Percentiles rank a stretch among this genome's conserved stretches.
These are phyloP conservation scores for mouse (Mus musculus) DNA, from an alignment of 2,113 vertebrate species.

Conservation along the genomic window DNA sequence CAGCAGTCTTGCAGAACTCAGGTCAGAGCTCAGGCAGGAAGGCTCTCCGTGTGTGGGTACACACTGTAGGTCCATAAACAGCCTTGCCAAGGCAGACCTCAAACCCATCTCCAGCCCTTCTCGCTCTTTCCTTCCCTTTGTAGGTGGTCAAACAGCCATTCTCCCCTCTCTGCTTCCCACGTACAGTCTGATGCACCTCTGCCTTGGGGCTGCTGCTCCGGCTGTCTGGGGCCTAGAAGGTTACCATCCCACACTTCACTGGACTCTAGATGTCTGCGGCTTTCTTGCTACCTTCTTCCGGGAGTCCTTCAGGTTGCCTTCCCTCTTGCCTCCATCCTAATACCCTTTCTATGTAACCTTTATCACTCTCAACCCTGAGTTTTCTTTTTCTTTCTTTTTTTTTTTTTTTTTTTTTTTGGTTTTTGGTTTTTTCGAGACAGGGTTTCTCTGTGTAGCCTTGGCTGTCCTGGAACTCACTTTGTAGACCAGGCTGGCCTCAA, in stretches of 20 bases:
- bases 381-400: not conserved
- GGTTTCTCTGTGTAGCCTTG: too few species aligned
- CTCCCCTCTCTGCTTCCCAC: not conserved
- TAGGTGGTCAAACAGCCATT: too few species aligned
- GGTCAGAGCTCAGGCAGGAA: not conserved
- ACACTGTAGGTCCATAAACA: fast-evolving
- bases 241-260: not conserved
- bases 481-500: too few species aligned
- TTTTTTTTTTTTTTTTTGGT: too few species aligned
- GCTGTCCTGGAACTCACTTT: too few species aligned
- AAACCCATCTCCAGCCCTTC: not conserved
- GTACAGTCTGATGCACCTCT: not conserved
- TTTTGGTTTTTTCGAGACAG: too few species aligned
- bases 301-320: not conserved
- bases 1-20: not conserved
- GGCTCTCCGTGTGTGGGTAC: fast-evolving
- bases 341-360: not conserved
- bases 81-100: not conserved
- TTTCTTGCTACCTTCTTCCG: not conserved
- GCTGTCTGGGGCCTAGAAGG: not conserved
- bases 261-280: not conserved
- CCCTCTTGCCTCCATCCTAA: not conserved
- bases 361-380: not conserved
- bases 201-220: not conserved
- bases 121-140: not conserved